Percentiles rank a stretch among this genome's conserved stretches.
Evolutionary conservation across 2,113 vertebrate species (phyloP).

Genomic region (Aptenodytes patagonicus): DNA sequence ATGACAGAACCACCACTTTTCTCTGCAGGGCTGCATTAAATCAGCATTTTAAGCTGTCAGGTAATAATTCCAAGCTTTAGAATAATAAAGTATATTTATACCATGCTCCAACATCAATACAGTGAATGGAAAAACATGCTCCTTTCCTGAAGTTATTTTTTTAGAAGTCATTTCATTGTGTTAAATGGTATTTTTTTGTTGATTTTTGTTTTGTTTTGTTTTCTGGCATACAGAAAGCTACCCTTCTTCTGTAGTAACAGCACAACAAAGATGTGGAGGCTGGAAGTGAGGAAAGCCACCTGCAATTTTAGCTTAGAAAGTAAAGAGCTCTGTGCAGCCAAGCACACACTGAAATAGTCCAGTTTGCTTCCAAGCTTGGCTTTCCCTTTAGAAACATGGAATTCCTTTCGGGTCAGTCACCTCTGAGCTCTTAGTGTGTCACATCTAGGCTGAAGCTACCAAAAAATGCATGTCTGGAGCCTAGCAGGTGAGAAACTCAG

Average conservation of each 20-base stretch:
- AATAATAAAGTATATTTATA: constrained; percentile 71
- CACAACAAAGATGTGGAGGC: background rate
- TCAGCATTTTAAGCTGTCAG: constrained; percentile 66
- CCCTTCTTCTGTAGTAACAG: background rate
- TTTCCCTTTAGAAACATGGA: background rate
- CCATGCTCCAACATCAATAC: constrained; percentile 30
- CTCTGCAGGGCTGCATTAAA: constrained; percentile 67
- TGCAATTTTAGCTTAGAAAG: constrained; percentile 12
- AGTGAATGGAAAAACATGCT: constrained; percentile 53
- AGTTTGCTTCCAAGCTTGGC: background rate
- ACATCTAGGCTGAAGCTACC: background rate
- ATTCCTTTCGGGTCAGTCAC: background rate
- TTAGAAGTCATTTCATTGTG: constrained; percentile 29
- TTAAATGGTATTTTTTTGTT: background rate
- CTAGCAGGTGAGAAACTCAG: background rate
- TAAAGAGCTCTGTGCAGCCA: constrained; percentile 2
- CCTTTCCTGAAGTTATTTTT: constrained; percentile 22
- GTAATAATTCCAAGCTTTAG: constrained; percentile 65
- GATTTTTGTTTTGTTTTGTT: constrained; percentile 1
- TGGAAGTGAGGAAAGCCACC: constrained; percentile 46
- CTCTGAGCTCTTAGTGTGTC: background rate
- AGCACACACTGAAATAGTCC: background rate
- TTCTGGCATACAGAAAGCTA: constrained; percentile 10
- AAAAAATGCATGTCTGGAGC: background rate
- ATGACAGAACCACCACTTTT: constrained; percentile 71